Evolutionary conservation across 2,888 invertebrate genomes (phyloP).

Genomic region (Halictus quadricinctus): DNA sequence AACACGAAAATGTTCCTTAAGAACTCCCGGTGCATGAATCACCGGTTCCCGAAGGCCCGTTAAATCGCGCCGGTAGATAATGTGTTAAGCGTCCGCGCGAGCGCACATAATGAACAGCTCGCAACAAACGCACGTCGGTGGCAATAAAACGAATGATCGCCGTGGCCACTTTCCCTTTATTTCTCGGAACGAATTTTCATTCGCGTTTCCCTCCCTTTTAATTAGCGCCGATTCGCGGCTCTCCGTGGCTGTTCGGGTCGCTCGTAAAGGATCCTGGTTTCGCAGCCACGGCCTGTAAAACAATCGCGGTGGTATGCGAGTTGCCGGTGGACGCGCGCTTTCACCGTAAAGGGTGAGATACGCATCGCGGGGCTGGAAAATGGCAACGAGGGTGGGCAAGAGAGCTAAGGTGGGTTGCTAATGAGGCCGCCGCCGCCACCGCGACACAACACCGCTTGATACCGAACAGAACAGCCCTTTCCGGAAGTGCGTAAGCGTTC

Average conservation of each 20-base stretch:
- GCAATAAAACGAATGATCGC: constrained; percentile 1
- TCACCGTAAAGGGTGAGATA: constrained; percentile 62
- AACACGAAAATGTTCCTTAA: background rate
- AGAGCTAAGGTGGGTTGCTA: constrained; percentile 44
- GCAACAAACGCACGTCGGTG: background rate
- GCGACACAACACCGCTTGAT: constrained; percentile 37
- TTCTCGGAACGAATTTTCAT: constrained; percentile 29
- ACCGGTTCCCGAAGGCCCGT: background rate
- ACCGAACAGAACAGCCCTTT: constrained; percentile 40
- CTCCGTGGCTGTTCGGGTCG: constrained; percentile 16
- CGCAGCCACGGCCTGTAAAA: constrained; percentile 43
- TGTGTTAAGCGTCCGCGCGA: background rate
- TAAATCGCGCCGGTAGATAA: background rate
- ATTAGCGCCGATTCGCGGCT: constrained; percentile 2
- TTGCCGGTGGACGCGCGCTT: constrained; percentile 50
- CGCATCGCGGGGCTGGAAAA: constrained; percentile 55
- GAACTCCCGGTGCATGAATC: background rate
- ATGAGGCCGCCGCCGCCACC: constrained; percentile 53
- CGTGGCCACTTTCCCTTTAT: background rate
- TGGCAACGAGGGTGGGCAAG: constrained; percentile 37
- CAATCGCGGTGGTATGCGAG: constrained; percentile 44
- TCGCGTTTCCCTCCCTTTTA: constrained; percentile 5
- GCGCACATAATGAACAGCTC: background rate
- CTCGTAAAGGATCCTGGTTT: constrained; percentile 23
- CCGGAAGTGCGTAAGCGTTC: constrained; percentile 54